Percentiles rank a stretch among this genome's conserved stretches.
Evolutionary conservation across 1,140 invertebrate genomes (phyloP).

Genomic region (Dinoponera quadriceps): DNA sequence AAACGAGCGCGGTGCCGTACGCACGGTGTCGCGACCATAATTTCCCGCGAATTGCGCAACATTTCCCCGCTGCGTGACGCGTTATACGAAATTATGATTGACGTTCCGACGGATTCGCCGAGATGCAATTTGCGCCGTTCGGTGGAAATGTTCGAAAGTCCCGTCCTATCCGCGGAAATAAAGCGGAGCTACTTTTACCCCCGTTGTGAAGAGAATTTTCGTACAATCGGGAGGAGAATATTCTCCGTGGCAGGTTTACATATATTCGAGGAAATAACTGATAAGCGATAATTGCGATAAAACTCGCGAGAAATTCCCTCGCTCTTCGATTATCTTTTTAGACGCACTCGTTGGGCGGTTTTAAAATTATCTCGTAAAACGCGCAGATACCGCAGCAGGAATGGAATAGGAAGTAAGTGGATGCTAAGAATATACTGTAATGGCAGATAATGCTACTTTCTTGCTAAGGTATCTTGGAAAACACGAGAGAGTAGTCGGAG

Average conservation of each 20-base stretch:
- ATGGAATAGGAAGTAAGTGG: neutral
- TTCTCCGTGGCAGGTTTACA: neutral
- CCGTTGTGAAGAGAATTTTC: neutral
- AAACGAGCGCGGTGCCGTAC: constrained; percentile 47
- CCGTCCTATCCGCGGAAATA: neutral
- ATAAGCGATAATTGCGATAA: neutral
- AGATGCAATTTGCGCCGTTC: neutral
- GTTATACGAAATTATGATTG: constrained; percentile 61
- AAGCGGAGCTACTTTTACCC: neutral
- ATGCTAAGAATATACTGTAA: neutral
- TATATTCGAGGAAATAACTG: neutral
- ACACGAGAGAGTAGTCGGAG: neutral
- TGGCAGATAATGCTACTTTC: neutral
- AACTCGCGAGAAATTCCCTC: neutral
- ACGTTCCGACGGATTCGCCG: constrained; percentile 32
- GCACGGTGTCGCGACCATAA: constrained; percentile 34
- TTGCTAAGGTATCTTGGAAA: neutral
- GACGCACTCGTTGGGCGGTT: neutral
- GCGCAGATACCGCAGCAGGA: neutral
- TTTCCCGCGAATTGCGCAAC: constrained; percentile 55
- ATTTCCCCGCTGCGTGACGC: constrained; percentile 8
- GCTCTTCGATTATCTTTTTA: neutral
- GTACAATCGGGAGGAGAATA: neutral
- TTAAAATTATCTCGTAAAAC: neutral
- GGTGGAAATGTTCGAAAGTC: neutral